A percentile compares a stretch with the other conserved stretches of the same genome.
phyloP scores from a whole-genome alignment of 2,113 vertebrate species.

The Cryptoleucopteryx plumbea region DNA sequence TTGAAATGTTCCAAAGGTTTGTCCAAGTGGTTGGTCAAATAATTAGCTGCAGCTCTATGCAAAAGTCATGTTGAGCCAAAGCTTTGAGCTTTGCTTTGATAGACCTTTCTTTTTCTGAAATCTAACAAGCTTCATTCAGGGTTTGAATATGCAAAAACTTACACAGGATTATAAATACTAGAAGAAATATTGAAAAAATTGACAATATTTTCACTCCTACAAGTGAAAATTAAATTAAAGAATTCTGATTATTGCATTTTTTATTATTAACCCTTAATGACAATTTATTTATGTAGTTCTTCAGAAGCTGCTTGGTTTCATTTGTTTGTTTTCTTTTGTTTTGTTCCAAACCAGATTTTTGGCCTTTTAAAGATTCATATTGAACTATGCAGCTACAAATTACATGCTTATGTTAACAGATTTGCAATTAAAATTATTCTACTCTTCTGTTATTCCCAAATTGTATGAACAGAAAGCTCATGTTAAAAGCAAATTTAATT shows the following conservation, averaged over 20 bases:
- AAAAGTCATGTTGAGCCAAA: conserved; percentile 48
- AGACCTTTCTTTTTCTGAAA: conserved; percentile 44
- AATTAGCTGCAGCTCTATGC: conserved; percentile 22
- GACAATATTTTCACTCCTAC: neutral
- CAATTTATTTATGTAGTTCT: conserved; percentile 11
- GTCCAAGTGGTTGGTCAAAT: conserved; percentile 5
- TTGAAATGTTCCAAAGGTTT: neutral
- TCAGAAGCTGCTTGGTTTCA: conserved; percentile 30
- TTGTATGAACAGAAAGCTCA: neutral
- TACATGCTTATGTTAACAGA: neutral
- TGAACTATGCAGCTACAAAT: conserved; percentile 54
- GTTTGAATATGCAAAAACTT: conserved; percentile 61
- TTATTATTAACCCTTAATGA: neutral
- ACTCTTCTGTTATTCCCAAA: conserved; percentile 5
- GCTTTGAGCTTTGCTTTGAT: conserved; percentile 44
- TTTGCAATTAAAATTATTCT: conserved; percentile 22
- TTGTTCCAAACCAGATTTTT: conserved; percentile 10
- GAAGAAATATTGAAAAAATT: neutral
- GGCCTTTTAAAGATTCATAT: conserved; percentile 1
- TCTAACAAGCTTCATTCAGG: conserved; percentile 32
- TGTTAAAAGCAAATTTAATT: conserved; percentile 27
- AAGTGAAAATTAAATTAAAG: conserved; percentile 3
- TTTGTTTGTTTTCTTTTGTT: neutral
- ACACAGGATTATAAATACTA: neutral
- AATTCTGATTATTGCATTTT: neutral